Base-by-base conservation (phyloP, 2,797 vertebrate species). In the Pitangus sulphuratus region DNA sequence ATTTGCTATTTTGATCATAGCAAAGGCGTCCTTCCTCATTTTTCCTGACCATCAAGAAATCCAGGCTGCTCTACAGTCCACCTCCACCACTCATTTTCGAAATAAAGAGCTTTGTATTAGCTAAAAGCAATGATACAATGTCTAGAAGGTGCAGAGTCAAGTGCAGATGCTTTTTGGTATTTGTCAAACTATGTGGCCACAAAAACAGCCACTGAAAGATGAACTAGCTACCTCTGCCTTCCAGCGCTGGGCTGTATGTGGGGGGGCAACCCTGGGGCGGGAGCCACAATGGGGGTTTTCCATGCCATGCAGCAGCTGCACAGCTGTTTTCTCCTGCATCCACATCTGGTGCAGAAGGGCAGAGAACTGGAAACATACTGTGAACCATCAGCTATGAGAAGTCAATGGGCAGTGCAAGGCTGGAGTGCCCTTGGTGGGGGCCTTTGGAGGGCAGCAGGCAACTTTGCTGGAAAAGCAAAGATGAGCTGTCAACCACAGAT, bases 211-310 rank as follows among this genome's bases (percentile, higher is more conserved):
- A 21, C 17, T 12, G 50, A 53, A 64, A 69, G 19, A 18, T 22
- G 15, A 77, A n/a, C 0, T 9, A 57, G 12, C 37, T 5, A 3
- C 13, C 16, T 83, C 13, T 12, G 12, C n/a, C 76, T 56, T n/a
- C 66, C 51, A 47, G 42, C 56, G 2, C 8, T 5, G 31, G 21
- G 44, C 11, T 69, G n/a, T 19, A 14, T 11, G 33, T n/a, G 44
- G 1, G 0, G 6, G 8, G 22, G 11, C 35, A 75, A 39, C 35
- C 30, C 53, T 0, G 0, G 8, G 21, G 42, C 66, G 35, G 11
- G 18, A 78, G 20, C n/a, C 33, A 2, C 47, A 9, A 15, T 2
- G 13, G 15, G 11, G 18, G 12, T 5, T 18, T 51, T 7, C 25
- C 4, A 0, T 13, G 48, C 45, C 5, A 1, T 40, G 45, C 48